Evolutionary conservation across 1,140 invertebrate genomes (phyloP).

Genomic region (Bombus balteatus): DNA sequence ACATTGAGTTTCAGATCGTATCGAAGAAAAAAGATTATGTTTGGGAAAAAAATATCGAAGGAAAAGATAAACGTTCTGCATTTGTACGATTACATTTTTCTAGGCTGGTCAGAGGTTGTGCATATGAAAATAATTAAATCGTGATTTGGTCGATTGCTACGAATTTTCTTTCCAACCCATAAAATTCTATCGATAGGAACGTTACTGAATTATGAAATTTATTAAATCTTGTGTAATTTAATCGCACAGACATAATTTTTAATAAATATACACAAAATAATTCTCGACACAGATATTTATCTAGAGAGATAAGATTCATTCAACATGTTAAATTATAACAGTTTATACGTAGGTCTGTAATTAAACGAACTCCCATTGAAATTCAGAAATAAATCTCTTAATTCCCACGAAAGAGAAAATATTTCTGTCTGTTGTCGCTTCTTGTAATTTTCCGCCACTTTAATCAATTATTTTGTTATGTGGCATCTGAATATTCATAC

Average conservation of each 20-base stretch:
- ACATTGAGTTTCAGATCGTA: too few species aligned
- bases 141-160: too few species aligned
- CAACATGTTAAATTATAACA: background rate
- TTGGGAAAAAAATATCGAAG: background rate
- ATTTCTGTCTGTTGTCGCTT: background rate
- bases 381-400: background rate
- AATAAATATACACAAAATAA: background rate
- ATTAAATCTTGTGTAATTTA: too few species aligned
- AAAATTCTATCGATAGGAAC: too few species aligned
- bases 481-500: background rate
- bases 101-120: too few species aligned
- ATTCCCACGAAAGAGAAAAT: background rate
- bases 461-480: background rate
- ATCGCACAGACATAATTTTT: background rate
- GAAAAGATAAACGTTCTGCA: too few species aligned
- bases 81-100: too few species aligned
- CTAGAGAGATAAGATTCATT: background rate
- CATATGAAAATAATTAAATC: too few species aligned
- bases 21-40: background rate
- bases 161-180: too few species aligned
- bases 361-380: background rate
- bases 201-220: too few species aligned
- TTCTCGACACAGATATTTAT: background rate
- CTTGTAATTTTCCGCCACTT: background rate
- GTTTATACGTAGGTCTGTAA: background rate